These are phyloP conservation scores for Tenthredo mesomela DNA, from an alignment of 2,888 invertebrate species.

Conservation along the genomic window DNA sequence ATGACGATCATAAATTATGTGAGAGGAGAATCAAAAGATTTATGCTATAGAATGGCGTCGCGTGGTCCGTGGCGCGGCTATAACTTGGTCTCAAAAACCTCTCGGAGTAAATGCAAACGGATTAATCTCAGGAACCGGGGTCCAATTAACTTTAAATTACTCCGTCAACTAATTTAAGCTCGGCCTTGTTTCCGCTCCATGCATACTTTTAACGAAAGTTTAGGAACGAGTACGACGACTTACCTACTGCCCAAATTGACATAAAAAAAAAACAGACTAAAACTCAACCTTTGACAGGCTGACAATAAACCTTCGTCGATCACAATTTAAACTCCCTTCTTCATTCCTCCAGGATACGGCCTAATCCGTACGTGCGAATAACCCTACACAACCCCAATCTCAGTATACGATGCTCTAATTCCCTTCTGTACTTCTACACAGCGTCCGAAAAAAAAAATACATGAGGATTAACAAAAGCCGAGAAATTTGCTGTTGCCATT, in stretches of 20 bases:
- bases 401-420: background rate
- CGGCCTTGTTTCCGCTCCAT: slow-evolving; percentile 37
- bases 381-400: background rate
- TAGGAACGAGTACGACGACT: background rate
- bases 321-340: background rate
- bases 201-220: slow-evolving; percentile 34
- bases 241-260: background rate
- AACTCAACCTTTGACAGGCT: slow-evolving; percentile 23
- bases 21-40: background rate
- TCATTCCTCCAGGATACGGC: background rate
- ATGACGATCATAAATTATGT: background rate
- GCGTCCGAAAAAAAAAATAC: background rate
- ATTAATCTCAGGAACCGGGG: slow-evolving; percentile 43
- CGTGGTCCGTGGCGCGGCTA: slow-evolving; percentile 6
- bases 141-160: slow-evolving; percentile 69
- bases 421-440: background rate
- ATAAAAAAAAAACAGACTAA: background rate
- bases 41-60: background rate
- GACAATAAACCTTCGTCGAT: background rate
- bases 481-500: background rate
- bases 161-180: slow-evolving; percentile 53
- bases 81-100: slow-evolving; percentile 2
- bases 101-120: slow-evolving; percentile 18
- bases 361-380: background rate
- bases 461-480: background rate